These are phyloP conservation scores for Athalia cordata DNA, from an alignment of 2,888 invertebrate genomes.

Conservation along the genomic window DNA sequence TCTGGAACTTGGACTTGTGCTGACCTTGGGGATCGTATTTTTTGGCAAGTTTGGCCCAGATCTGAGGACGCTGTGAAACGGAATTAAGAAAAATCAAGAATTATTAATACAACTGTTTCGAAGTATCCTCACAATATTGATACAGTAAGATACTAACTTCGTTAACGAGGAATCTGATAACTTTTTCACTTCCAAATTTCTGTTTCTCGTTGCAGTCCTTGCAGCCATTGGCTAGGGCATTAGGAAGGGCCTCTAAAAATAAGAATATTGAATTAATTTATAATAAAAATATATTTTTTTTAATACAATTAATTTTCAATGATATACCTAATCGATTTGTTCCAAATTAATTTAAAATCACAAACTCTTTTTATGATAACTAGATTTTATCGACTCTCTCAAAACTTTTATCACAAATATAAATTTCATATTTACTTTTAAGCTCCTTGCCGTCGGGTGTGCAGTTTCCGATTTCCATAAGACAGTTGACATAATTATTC, in stretches of 20 bases:
- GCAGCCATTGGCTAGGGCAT: conserved; percentile 82
- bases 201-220: conserved; percentile 82
- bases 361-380: no score
- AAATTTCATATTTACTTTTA: conserved; percentile 77
- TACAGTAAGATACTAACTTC: conserved; percentile 61
- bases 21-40: conserved; percentile 83
- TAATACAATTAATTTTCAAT: no score
- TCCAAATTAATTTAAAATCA: no score
- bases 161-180: conserved; percentile 79
- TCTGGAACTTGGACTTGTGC: conserved; percentile 81
- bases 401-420: not conserved
- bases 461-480: conserved; percentile 80
- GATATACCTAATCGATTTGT: no score
- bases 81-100: conserved; percentile 5
- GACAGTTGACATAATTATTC: conserved; percentile 80
- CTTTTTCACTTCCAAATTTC: conserved; percentile 78
- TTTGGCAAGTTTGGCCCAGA: conserved; percentile 80
- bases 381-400: no score
- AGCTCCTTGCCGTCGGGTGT: conserved; percentile 82
- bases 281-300: not conserved
- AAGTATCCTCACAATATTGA: no score
- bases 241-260: conserved; percentile 80
- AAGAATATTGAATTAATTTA: not conserved
- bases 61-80: conserved; percentile 68
- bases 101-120: not conserved